phyloP scores from a whole-genome alignment of 2,888 invertebrate species.

The Cactoblastis cactorum region DNA sequence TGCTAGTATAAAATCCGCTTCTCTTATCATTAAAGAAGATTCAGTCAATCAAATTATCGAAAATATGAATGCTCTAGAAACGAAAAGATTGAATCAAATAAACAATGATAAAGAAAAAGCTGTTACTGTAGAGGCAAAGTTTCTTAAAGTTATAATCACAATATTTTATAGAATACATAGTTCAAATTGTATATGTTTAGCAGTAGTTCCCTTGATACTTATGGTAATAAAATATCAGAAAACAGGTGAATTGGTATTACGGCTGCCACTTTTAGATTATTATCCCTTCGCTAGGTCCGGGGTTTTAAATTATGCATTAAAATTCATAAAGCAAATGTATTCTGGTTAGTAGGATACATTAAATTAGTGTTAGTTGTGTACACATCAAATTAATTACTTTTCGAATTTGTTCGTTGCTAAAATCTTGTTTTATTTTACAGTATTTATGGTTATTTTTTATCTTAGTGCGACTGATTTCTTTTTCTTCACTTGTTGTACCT shows the following conservation, averaged over 20 bases:
- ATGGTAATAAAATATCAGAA: slow-evolving; percentile 23
- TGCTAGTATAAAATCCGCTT: slow-evolving; percentile 30
- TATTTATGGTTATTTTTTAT: slow-evolving; percentile 22
- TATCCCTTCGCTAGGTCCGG: slow-evolving; percentile 29
- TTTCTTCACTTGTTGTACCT: slow-evolving; percentile 27
- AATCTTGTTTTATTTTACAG: too few species aligned
- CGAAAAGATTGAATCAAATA: slow-evolving; percentile 20
- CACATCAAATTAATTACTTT: too few species aligned
- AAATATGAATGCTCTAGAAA: slow-evolving; percentile 25
- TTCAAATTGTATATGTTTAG: slow-evolving; percentile 23
- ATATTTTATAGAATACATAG: slow-evolving; percentile 24
- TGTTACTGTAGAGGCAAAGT: slow-evolving; percentile 26
- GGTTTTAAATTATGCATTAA: slow-evolving; percentile 28
- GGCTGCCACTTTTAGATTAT: slow-evolving; percentile 25
- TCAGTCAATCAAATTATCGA: slow-evolving; percentile 1
- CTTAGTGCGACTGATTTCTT: slow-evolving; percentile 24
- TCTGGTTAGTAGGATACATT: slow-evolving; percentile 30
- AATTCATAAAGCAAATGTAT: slow-evolving; percentile 30
- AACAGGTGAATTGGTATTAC: slow-evolving; percentile 21
- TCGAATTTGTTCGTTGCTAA: too few species aligned
- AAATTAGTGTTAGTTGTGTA: too few species aligned
- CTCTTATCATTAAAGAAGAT: slow-evolving; percentile 3
- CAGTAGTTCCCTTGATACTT: slow-evolving; percentile 20
- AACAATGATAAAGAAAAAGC: slow-evolving; percentile 25
- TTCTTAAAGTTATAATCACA: slow-evolving; percentile 31